Evolutionary conservation across 30 jellyfish, hydroid and myxozoan genomes (phyloP).

Genomic region (Hydractinia echinata): DNA sequence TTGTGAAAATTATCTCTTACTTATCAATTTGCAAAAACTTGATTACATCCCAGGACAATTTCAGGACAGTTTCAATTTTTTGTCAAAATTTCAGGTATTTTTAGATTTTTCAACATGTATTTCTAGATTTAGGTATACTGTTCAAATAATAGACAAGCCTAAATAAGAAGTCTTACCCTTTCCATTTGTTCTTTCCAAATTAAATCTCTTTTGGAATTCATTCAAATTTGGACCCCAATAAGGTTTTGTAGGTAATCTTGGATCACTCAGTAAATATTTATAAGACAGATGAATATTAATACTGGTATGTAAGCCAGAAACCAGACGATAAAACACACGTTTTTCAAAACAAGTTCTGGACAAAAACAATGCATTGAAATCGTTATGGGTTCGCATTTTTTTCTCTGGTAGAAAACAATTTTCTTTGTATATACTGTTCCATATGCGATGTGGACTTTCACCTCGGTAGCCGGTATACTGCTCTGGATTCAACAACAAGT

Average conservation of each 20-base stretch:
- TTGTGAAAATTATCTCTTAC: too few relatives aligned
- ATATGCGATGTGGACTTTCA: slow-evolving; percentile 65
- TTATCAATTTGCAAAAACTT: too few relatives aligned
- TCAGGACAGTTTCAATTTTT: too few relatives aligned
- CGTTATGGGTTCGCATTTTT: slow-evolving; percentile 20
- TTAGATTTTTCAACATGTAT: background rate
- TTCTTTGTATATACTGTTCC: slow-evolving; percentile 92
- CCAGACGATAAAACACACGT: slow-evolving; percentile 70
- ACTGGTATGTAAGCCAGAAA: slow-evolving; percentile 95
- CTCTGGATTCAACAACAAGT: slow-evolving; percentile 81
- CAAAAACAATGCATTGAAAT: slow-evolving; percentile 15
- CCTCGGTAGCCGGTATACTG: slow-evolving; percentile 96
- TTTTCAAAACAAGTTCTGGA: slow-evolving; percentile 82
- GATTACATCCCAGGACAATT: too few relatives aligned
- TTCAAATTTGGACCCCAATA: slow-evolving; percentile 87
- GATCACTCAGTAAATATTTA: slow-evolving; percentile 66
- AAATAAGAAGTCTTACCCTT: slow-evolving; percentile 44
- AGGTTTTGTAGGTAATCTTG: slow-evolving; percentile 43
- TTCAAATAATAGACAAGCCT: background rate
- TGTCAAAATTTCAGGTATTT: too few relatives aligned
- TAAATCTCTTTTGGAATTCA: slow-evolving; percentile 80
- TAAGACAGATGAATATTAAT: slow-evolving; percentile 75
- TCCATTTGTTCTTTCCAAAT: slow-evolving; percentile 75
- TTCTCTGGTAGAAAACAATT: slow-evolving; percentile 65
- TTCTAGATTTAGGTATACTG: background rate